These are phyloP conservation scores for Hylaeus anthracinus DNA, from an alignment of 1,140 invertebrate species.

Conservation along the genomic window DNA sequence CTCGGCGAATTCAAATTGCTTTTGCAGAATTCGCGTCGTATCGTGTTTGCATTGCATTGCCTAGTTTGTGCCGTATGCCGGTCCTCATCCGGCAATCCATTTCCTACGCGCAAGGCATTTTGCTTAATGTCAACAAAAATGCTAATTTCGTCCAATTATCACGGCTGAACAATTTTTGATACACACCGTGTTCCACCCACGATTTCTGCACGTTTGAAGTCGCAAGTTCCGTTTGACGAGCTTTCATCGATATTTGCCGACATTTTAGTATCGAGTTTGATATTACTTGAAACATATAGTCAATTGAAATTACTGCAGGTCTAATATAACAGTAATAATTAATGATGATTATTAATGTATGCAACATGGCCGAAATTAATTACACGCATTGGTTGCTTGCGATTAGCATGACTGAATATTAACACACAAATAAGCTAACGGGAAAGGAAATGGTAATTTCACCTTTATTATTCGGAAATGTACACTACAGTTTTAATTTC, in stretches of 20 bases:
- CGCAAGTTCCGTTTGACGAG: too few species aligned
- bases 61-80: conserved; percentile 20
- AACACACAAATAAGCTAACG: not conserved
- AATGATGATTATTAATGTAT: conserved; percentile 10
- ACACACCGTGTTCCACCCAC: not conserved
- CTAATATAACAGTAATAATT: not conserved
- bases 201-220: too few species aligned
- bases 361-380: not conserved
- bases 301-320: too few species aligned
- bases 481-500: too few species aligned
- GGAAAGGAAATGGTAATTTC: not conserved
- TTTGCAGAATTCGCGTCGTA: conserved; percentile 55
- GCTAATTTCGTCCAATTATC: conserved; percentile 2
- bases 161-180: not conserved
- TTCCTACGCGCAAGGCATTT: conserved; percentile 20
- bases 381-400: not conserved
- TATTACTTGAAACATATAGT: not conserved
- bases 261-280: not conserved
- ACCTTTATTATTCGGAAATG: too few species aligned
- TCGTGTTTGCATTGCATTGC: conserved; percentile 40
- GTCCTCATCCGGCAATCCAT: conserved; percentile 27
- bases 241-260: too few species aligned
- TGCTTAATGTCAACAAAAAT: conserved; percentile 16
- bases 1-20: conserved; percentile 60
- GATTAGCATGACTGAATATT: not conserved